Base-by-base conservation (phyloP, 2,113 vertebrate species). In the Onychostoma macrolepis region DNA sequence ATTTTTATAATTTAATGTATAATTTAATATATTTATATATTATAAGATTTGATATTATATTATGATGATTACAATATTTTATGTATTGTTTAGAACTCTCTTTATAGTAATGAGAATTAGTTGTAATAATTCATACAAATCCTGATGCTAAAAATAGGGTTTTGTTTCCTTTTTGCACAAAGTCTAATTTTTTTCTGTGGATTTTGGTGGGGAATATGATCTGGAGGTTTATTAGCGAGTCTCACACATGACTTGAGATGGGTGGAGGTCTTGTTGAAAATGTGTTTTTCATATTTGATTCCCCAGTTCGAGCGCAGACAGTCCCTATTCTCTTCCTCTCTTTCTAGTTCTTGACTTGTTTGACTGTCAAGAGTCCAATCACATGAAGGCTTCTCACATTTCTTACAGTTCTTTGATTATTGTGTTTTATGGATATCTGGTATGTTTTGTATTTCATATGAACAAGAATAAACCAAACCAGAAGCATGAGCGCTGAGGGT, bases 231-330 rank as follows among this genome's bases (percentile, higher is more conserved):
- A 48, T 69, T 38, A 26, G 33, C 10, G 38, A 28, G 28, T 86
- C 65, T 67, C 83, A 80, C 83, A 82, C 69, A 93, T 91, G 91
- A 94, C 94, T 93, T 92, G 93, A 95, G 93, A 91, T 94, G 95
- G 94, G 94, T 92, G 94, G 94, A 93, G 94, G 94, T 94, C 94
- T 91, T 88, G 91, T 91, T 90, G 92, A 94, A 94, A 95, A 95
- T 95, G 93, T 95, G 94, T 94, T 95, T 95, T 93, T 94, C 91
- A 94, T 94, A 92, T 94, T 93, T 90, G 91, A 85, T 88, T 91
- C 90, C 91, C 92, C 92, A 93, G 91, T 92, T 92, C 91, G 90
- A 86, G 89, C 69, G 86, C 36, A 90, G 92, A 91, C 89, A 91
- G 90, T 91, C 63, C 79, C 50, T 81, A n/a, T 61, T 72, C 78